Percentiles rank a stretch among this genome's conserved stretches.
These are phyloP conservation scores for Brachypteracias leptosomus DNA, from an alignment of 2,113 vertebrate species.

Conservation along the genomic window DNA sequence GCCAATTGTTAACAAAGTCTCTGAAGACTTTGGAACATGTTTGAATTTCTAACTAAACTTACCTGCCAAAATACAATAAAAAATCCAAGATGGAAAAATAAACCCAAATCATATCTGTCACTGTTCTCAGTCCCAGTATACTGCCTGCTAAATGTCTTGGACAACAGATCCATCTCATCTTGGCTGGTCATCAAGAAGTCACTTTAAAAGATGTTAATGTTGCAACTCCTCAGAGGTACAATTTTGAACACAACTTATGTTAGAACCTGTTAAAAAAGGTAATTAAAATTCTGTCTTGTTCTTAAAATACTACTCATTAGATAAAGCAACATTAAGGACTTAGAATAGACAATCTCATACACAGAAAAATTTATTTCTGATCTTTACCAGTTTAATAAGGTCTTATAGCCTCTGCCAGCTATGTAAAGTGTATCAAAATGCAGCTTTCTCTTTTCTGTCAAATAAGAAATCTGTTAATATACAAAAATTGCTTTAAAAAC, in stretches of 20 bases:
- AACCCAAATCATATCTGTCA: neutral
- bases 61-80: neutral
- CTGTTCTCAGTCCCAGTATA: neutral
- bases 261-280: neutral
- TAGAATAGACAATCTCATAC: neutral
- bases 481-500: neutral
- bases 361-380: neutral
- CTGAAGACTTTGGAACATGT: accelerated
- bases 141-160: neutral
- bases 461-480: neutral
- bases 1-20: neutral
- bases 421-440: neutral
- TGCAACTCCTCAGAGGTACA: accelerated
- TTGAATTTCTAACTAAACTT: neutral
- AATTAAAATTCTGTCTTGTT: neutral
- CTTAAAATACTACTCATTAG: neutral
- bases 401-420: neutral
- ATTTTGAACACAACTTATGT: neutral
- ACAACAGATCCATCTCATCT: neutral
- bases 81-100: neutral
- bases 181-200: neutral
- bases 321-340: neutral
- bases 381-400: neutral
- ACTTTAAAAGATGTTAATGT: neutral
- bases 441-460: neutral